Base-by-base conservation (phyloP, 1,140 invertebrate species). In the Pollicipes pollicipes region DNA sequence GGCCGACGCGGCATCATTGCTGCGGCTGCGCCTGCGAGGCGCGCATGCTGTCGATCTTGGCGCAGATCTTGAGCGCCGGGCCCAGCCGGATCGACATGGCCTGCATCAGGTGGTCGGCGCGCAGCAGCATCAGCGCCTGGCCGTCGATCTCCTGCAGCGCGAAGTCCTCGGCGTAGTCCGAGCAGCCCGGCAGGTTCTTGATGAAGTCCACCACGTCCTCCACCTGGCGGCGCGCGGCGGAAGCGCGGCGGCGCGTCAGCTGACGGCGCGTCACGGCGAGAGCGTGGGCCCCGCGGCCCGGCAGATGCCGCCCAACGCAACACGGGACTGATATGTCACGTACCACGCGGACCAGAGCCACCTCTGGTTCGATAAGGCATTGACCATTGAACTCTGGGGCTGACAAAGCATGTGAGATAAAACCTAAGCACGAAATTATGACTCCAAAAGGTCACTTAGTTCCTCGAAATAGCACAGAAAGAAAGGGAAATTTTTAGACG, bases 71-170 rank as follows among this genome's bases (percentile, higher is more conserved):
- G 26, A 97, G 81, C 0, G 94, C 94, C 0, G 94, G 94, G 1
- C 94, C 95, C 0, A 97, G 83, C 77, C 96, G 96, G 84, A 97
- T 96, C 45, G 87, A 89, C 86, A 98, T 94, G 6, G 92, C 90
- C 32, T 88, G 89, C 83, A 97, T 95, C 17, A 98, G 81, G 81
- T 98, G 93, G 77, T 97, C 93, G 73, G 93, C 93, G 78, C 94
- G 93, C n/a, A 97, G 85, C 67, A 97, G 81, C 83, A 97, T 85
- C 29, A 98, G 79, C 10, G 94, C 94, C 78, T 97, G 92, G 0
- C 94, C 94, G 77, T 97, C 94, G 74, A 98, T 97, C 81, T 97
- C 94, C 78, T 97, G 93, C 69, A 90, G 87, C 0, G 88, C 85
- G 82, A 98, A 98, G 78, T 97, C 94, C 77, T 97, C 93, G 0